Percentiles rank a stretch among this genome's conserved stretches.
phyloP scores from a whole-genome alignment of 2,888 invertebrate genomes.

The Falcaria lacertinaria region DNA sequence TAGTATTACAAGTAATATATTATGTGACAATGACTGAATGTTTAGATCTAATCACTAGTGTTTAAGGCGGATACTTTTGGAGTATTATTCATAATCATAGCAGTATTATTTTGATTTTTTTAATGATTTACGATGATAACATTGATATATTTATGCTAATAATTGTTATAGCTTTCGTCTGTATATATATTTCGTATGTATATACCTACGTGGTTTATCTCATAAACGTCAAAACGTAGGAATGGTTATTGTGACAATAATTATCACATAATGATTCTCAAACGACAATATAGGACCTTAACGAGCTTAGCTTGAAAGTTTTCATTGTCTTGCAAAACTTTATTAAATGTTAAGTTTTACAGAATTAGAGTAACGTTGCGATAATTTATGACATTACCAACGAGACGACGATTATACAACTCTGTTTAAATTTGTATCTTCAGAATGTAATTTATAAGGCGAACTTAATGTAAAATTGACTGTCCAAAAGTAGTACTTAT shows the following conservation, averaged over 20 bases:
- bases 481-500: background rate
- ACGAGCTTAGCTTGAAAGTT: conserved; percentile 62
- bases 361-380: conserved; percentile 7
- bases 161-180: conserved; percentile 11
- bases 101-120: conserved; percentile 44
- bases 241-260: conserved; percentile 71
- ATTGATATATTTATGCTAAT: conserved; percentile 4
- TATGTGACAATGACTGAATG: conserved; percentile 69
- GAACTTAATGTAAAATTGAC: no score
- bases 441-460: no score
- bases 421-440: no score
- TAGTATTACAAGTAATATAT: conserved; percentile 52
- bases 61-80: conserved; percentile 18
- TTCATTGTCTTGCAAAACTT: conserved; percentile 23
- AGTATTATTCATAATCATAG: conserved; percentile 39
- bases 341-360: conserved; percentile 8
- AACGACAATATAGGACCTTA: conserved; percentile 59
- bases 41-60: conserved; percentile 35
- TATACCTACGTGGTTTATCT: conserved; percentile 11
- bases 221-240: conserved; percentile 33
- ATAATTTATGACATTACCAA: background rate
- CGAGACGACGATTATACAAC: no score
- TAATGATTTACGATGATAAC: conserved; percentile 11
- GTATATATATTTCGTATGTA: conserved; percentile 23
- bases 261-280: conserved; percentile 62